Evolutionary conservation across 1,140 invertebrate species (phyloP).

Genomic region (Melanaphis sacchari): DNA sequence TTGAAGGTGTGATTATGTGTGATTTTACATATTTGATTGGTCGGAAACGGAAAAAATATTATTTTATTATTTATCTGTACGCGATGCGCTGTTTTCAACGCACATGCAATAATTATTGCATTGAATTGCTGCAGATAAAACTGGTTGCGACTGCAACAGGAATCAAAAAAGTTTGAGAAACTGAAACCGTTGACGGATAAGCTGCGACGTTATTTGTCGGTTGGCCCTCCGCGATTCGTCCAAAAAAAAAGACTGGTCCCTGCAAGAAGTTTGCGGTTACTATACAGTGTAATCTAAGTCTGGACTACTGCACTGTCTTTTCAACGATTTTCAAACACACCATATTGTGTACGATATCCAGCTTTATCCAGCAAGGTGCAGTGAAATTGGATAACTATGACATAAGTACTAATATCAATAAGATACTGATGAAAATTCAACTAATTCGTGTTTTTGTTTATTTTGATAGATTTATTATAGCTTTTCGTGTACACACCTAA

Average conservation of each 20-base stretch:
- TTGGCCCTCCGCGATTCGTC: not conserved
- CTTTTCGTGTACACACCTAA: not conserved
- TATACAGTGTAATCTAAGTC: not conserved
- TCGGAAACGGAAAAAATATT: not conserved
- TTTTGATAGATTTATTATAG: not conserved
- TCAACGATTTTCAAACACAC: not conserved
- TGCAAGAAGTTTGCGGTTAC: not conserved
- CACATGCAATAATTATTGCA: no score
- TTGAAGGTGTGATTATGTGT: not conserved
- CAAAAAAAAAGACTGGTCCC: not conserved
- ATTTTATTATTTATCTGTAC: not conserved
- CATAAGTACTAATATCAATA: no score
- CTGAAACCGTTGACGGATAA: not conserved
- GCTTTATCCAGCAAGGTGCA: not conserved
- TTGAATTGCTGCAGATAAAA: not conserved
- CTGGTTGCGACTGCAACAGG: not conserved
- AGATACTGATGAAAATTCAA: no score
- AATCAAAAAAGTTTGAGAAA: not conserved
- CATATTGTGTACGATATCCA: not conserved
- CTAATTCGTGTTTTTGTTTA: no score
- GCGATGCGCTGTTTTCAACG: not conserved
- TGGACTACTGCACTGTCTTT: not conserved
- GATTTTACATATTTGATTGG: not conserved
- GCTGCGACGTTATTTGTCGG: not conserved
- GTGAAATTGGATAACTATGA: not conserved